A percentile compares a stretch with the other conserved stretches of the same genome.
Conservation (phyloP, 1,140 invertebrate species). For the Chymomyza costata region DNA sequence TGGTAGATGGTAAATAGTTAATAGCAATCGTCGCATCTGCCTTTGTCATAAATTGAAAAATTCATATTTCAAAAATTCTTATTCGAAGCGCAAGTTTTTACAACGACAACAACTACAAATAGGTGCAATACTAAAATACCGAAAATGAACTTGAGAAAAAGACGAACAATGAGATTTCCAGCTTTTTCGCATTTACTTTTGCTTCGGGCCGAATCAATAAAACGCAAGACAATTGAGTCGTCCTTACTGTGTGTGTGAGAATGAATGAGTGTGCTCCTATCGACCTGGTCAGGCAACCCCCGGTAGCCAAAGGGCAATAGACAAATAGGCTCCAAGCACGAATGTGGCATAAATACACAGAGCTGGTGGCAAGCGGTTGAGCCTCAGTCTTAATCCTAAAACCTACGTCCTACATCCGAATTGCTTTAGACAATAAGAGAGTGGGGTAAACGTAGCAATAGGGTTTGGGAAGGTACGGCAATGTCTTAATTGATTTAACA, state of each 20-base stretch:
- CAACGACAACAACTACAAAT: constrained; percentile 37
- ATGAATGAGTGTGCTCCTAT: constrained; percentile 11
- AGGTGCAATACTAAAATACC: constrained; percentile 16
- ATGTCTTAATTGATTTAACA: constrained; percentile 74
- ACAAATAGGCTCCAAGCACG: constrained; percentile 62
- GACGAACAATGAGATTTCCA: constrained; percentile 7
- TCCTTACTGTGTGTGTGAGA: constrained; percentile 5
- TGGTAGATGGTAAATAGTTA: neutral
- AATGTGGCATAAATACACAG: constrained; percentile 15
- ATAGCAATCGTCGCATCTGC: constrained; percentile 15
- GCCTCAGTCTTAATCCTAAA: too few relatives aligned
- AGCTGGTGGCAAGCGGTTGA: too few relatives aligned
- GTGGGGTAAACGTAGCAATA: too few relatives aligned
- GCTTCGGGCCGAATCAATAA: constrained; percentile 41
- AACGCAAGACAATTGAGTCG: constrained; percentile 48
- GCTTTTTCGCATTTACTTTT: too few relatives aligned
- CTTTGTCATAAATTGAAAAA: constrained; percentile 65
- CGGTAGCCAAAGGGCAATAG: constrained; percentile 57
- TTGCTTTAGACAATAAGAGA: constrained; percentile 21
- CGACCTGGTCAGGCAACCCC: too few relatives aligned
- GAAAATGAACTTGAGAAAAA: too few relatives aligned
- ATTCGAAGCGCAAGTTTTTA: constrained; percentile 24
- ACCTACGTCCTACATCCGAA: constrained; percentile 22
- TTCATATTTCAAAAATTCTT: constrained; percentile 49
- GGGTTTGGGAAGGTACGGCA: constrained; percentile 6